phyloP scores from a whole-genome alignment of 1,140 invertebrate species.

The Philotrypesis tridentata region DNA sequence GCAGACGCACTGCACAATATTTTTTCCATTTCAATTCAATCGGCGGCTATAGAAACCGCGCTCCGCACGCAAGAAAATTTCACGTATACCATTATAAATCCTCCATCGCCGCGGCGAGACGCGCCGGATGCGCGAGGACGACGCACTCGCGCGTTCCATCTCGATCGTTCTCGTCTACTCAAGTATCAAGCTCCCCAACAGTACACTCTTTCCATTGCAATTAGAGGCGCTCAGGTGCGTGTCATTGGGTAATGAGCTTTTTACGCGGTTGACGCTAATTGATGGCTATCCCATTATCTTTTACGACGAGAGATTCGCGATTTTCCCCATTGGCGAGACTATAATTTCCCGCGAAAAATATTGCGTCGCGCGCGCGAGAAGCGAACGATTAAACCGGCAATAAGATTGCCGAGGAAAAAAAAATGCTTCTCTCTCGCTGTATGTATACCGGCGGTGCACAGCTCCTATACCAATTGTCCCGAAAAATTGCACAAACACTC shows the following conservation, averaged over 20 bases:
- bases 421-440: too few species aligned
- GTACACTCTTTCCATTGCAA: too few species aligned
- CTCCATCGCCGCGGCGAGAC: too few species aligned
- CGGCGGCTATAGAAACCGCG: too few species aligned
- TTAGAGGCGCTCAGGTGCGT: not conserved
- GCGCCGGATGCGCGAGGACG: not conserved
- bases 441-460: not conserved
- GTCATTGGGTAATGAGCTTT: not conserved
- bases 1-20: not conserved
- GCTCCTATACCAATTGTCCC: slow-evolving; percentile 16
- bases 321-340: not conserved
- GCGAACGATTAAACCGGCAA: not conserved
- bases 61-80: too few species aligned
- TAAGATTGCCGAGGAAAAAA: slow-evolving; percentile 6
- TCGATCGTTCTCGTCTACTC: not conserved
- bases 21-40: not conserved
- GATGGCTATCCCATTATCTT: not conserved
- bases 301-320: not conserved
- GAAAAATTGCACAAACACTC: slow-evolving; percentile 31
- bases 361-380: too few species aligned
- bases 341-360: too few species aligned
- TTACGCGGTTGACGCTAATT: not conserved
- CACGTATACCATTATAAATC: too few species aligned
- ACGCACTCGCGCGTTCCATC: not conserved
- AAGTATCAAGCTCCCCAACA: too few species aligned